Base-by-base conservation (phyloP, 2,797 vertebrate genomes). In the Momotus momota region DNA sequence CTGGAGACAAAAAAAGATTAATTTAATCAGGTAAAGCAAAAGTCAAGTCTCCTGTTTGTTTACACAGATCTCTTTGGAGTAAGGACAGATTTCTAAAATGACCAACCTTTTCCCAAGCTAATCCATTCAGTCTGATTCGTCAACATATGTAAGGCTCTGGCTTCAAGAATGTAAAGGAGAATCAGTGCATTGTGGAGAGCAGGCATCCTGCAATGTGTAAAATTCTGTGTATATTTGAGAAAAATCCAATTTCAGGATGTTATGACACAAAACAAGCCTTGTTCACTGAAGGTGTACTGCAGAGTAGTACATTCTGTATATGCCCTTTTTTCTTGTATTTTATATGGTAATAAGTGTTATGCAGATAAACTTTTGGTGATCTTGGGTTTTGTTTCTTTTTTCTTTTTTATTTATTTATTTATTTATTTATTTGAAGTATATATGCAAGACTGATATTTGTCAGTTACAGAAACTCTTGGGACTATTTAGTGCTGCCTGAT, bases 151-250 rank as follows among this genome's bases (percentile, higher is more conserved):
- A 20, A 62, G 54, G 40, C 10, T 72, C 38, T 51, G 45, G 7
- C 48, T 74, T 78, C 61, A 84, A 40, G 61, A 91, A 52, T 49
- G 9, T 38, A 27, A 43, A 74, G 33, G 15, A 61, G 12, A 72
- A 17, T 26, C 40, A 1, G 1, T 27, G 19, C 0, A 0, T 65
- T 79, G 15, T 75, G 23, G n/a, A 87, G 8, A 10, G 10, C 12
- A 43, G 41, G 7, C 1, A 0, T 57, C 29, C 46, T 40, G 33
- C 27, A 52, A 29, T 65, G 22, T 1, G 0, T 61, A 61, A 79
- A 92, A 75, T 46, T 65, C 12, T 41, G 6, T 48, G 11, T 12
- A 1, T 22, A 2, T 55, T 25, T 43, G 13, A 11, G 31, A n/a
- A 35, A 38, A 78, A 60, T 78, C 17, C 3, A 22, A 2, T n/a